These are phyloP conservation scores for Neogale vison DNA, from an alignment of 2,113 vertebrate species.

Conservation along the genomic window DNA sequence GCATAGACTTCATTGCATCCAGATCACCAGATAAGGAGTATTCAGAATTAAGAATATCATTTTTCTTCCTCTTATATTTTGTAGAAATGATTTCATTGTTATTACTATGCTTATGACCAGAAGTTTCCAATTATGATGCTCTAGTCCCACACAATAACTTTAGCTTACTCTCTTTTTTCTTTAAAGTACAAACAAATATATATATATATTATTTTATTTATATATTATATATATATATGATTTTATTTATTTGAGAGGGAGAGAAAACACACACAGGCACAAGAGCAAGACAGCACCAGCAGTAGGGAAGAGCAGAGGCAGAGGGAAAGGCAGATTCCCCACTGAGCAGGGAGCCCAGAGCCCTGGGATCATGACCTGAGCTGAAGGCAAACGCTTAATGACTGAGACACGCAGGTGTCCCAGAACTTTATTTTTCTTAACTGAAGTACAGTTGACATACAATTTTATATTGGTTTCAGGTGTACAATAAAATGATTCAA, in stretches of 20 bases:
- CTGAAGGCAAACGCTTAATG: background rate
- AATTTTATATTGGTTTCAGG: background rate
- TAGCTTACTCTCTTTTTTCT: background rate
- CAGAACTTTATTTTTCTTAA: background rate
- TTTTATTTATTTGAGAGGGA: background rate
- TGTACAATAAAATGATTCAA: background rate
- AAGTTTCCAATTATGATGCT: conserved; percentile 15
- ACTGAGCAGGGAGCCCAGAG: background rate
- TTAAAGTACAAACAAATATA: background rate
- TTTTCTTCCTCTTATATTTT: background rate
- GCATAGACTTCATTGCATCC: background rate
- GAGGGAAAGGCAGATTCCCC: background rate
- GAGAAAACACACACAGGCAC: background rate
- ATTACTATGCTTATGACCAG: background rate
- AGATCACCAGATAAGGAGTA: background rate
- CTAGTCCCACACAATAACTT: background rate
- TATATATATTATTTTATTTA: background rate
- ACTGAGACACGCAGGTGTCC: background rate
- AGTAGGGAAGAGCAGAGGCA: background rate
- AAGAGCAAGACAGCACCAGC: too few species aligned
- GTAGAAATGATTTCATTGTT: conserved; percentile 40
- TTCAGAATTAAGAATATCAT: background rate
- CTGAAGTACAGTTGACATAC: background rate
- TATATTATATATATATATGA: background rate
- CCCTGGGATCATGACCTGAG: background rate